Base-by-base conservation (phyloP, 2,888 invertebrate genomes). In the Cosmopolites sordidus region DNA sequence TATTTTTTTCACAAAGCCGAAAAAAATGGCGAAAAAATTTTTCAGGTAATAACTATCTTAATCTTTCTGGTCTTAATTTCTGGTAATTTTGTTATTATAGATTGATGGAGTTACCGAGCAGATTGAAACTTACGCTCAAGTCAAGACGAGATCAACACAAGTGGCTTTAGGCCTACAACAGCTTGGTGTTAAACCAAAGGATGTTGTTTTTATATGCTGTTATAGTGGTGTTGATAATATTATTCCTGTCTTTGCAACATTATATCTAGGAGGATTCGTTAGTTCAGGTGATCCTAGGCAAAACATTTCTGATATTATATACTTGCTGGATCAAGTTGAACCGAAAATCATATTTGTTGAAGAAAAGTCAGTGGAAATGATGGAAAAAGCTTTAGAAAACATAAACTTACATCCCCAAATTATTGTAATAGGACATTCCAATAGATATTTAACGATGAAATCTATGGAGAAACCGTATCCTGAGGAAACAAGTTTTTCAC, bases 401-500 rank as follows among this genome's bases (percentile, higher is more conserved):
- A 37, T 53, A 2, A 44, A 57, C 11, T 39, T 62, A 15, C 17
- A 56, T 6, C 48, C 60, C 1, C 53, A 58, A 16, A 53, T 68
- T 16, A 59, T 67, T 11, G 60, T 64, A 30, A 62, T 66, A 52
- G 66, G 63, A 1, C 30, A 60, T 48, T 58, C 63, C 6, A 18
- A 45, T 1, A 53, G 59, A 40, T 57, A 66, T 43, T 39, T 46
- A 2, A 47, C 17, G 11, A 46, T 51, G 47, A 29, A 16, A 9
- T 42, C 38, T 3, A 46, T 47, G 12, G 48, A 53, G 29, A n/a
- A 22, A 2, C n/a, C 12, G 8, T 16, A 3, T 42, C n/a, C 16
- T 18, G 48, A 48, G 33, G 48, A 17, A 17, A 56, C 11, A 37
- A 38, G 2, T 64, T 69, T 50, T 46, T 54, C 43, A 65, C 66